phyloP scores from a whole-genome alignment of 1,140 invertebrate genomes.

The Hyles vespertilio region DNA sequence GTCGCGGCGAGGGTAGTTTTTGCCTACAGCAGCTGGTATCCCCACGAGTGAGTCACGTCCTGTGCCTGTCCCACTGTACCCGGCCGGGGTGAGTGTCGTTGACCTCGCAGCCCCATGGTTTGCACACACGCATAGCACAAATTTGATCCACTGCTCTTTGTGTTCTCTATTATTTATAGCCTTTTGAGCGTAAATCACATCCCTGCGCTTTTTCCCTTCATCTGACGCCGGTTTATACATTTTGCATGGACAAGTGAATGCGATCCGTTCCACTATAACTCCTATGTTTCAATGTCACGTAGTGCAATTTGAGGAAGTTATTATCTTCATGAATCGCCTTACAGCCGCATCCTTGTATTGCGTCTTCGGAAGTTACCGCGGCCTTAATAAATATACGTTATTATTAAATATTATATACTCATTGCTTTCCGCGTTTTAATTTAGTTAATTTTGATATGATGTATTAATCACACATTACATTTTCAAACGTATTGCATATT shows the following conservation, averaged over 20 bases:
- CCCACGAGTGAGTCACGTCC: conserved; percentile 67
- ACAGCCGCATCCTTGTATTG: conserved; percentile 10
- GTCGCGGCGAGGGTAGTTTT: conserved; percentile 57
- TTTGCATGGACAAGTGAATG: conserved; percentile 32
- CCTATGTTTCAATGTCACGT: conserved; percentile 4
- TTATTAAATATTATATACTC: conserved; percentile 7
- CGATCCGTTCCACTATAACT: conserved; percentile 12
- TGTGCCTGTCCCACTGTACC: conserved; percentile 53
- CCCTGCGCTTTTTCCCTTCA: conserved; percentile 20
- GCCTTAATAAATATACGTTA: conserved; percentile 6
- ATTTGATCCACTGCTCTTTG: conserved; percentile 62
- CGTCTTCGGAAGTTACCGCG: conserved; percentile 12
- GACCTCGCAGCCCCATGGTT: conserved; percentile 62
- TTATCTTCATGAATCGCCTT: conserved; percentile 7
- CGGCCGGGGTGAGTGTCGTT: conserved; percentile 66
- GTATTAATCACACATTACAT: not conserved
- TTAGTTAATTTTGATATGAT: not conserved
- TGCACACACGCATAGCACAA: conserved; percentile 51
- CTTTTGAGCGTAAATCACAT: conserved; percentile 36
- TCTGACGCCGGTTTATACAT: conserved; percentile 34
- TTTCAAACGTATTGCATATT: too few species aligned
- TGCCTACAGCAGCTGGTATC: conserved; percentile 67
- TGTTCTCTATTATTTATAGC: conserved; percentile 57
- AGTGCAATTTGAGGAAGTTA: conserved; percentile 12
- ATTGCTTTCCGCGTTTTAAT: conserved; percentile 5